These are phyloP conservation scores for Anthoscopus minutus DNA, from an alignment of 2,113 vertebrate genomes.

Conservation along the genomic window DNA sequence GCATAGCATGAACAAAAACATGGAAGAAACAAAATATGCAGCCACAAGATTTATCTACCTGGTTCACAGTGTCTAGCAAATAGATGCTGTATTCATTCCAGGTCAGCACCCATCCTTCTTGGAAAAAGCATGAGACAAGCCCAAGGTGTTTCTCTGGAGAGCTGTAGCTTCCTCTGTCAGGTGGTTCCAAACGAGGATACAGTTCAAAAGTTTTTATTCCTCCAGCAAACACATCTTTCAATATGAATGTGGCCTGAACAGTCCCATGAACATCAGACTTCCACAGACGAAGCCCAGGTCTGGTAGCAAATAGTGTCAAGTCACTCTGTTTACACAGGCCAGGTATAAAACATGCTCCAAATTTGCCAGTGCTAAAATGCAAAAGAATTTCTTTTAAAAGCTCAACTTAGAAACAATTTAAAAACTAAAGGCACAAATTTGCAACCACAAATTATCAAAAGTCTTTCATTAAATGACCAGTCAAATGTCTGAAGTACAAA, in stretches of 20 bases:
- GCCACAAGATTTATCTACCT: slow-evolving; percentile 62
- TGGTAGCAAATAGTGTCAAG: slow-evolving; percentile 84
- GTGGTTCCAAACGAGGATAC: slow-evolving; percentile 78
- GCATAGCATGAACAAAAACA: not conserved
- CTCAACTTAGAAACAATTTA: not conserved
- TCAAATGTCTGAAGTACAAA: not conserved
- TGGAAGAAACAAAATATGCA: not conserved
- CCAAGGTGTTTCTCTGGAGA: slow-evolving; percentile 85
- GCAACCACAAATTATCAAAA: not conserved
- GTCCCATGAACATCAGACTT: slow-evolving; percentile 83
- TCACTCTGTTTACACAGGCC: slow-evolving; percentile 94
- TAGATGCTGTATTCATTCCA: slow-evolving; percentile 97
- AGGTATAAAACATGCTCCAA: slow-evolving; percentile 93
- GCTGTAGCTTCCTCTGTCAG: slow-evolving; percentile 65
- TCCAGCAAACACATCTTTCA: slow-evolving; percentile 82
- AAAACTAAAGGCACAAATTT: not conserved
- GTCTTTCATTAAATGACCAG: not conserved
- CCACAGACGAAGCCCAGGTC: slow-evolving; percentile 94
- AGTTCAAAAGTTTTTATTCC: slow-evolving; percentile 85
- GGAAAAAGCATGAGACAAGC: slow-evolving; percentile 84
- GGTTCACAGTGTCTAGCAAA: slow-evolving; percentile 85
- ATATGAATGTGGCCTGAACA: slow-evolving; percentile 87
- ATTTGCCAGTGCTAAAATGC: slow-evolving; percentile 83
- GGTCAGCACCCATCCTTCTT: slow-evolving; percentile 90
- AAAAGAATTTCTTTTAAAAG: not conserved